Evolutionary conservation across 2,797 vertebrate genomes (phyloP).

Genomic region (Dendrocincla tyrannina): DNA sequence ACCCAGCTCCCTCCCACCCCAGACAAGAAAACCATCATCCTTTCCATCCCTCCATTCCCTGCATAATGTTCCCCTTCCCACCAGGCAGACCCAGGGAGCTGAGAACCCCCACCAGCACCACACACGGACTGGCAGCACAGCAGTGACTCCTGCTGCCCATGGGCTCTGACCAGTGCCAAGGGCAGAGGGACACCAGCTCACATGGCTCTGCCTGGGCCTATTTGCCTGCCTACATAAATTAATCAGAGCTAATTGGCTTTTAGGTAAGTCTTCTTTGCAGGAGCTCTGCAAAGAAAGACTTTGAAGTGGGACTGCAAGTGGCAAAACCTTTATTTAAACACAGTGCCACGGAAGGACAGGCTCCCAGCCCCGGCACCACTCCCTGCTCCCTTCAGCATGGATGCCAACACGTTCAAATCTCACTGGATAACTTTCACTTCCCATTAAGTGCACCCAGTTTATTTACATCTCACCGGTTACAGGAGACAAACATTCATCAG

Average conservation of each 20-base stretch:
- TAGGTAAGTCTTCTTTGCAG: background rate
- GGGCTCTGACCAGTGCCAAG: background rate
- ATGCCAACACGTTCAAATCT: background rate
- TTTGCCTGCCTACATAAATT: background rate
- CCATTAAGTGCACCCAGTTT: background rate
- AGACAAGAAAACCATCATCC: background rate
- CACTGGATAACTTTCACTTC: background rate
- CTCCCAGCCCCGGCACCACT: fast-evolving
- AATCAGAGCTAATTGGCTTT: constrained; percentile 27
- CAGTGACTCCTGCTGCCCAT: fast-evolving
- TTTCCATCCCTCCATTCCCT: background rate
- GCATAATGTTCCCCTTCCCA: background rate
- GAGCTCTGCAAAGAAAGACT: background rate
- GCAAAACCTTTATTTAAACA: constrained; percentile 29
- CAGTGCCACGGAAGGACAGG: background rate
- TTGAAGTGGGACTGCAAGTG: background rate
- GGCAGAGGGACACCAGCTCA: background rate
- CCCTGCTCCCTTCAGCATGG: background rate
- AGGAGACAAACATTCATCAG: background rate
- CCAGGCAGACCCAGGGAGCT: background rate
- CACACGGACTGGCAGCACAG: background rate
- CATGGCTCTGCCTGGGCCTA: background rate
- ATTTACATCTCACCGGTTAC: background rate
- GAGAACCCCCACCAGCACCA: background rate
- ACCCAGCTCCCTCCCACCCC: background rate